A percentile compares a stretch with the other conserved stretches of the same genome.
phyloP scores from a whole-genome alignment of 37 sponge, comb jelly and placozoan genomes.

The Chondrosia reniformis region DNA sequence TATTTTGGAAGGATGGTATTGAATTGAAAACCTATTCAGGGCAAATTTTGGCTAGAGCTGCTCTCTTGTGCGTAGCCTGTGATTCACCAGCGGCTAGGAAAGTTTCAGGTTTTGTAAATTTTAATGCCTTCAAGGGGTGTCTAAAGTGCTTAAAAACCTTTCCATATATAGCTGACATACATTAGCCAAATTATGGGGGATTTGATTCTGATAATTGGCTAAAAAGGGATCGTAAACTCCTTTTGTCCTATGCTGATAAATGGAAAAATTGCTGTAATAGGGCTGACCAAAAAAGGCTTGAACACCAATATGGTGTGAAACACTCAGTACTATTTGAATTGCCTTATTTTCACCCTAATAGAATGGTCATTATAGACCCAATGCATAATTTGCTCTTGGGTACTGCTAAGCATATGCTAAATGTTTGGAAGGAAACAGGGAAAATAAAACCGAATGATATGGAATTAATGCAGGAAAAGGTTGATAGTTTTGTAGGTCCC shows the following conservation, averaged over 20 bases:
- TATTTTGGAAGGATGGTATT: constrained; percentile 35
- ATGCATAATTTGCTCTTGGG: constrained; percentile 43
- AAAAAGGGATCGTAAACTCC: background rate
- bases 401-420: constrained; percentile 19
- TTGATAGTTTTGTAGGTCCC: constrained; percentile 13
- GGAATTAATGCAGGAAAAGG: constrained; percentile 2
- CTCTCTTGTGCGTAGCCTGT: constrained; percentile 34
- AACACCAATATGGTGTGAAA: constrained; percentile 11
- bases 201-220: constrained; percentile 14
- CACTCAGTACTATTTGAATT: constrained; percentile 25
- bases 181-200: constrained; percentile 10
- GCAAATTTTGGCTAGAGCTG: background rate
- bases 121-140: constrained; percentile 20
- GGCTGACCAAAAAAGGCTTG: background rate
- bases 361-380: constrained; percentile 34
- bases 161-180: constrained; percentile 17
- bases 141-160: constrained; percentile 27
- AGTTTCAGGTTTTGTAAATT: constrained; percentile 42
- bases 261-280: background rate
- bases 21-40: constrained; percentile 15
- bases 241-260: constrained; percentile 4
- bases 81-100: constrained; percentile 59
- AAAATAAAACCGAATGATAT: no score
- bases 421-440: constrained; percentile 24
- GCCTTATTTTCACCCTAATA: constrained; percentile 28